Evolutionary conservation across 2,113 vertebrate species (phyloP).

Genomic region (Epinephelus moara): DNA sequence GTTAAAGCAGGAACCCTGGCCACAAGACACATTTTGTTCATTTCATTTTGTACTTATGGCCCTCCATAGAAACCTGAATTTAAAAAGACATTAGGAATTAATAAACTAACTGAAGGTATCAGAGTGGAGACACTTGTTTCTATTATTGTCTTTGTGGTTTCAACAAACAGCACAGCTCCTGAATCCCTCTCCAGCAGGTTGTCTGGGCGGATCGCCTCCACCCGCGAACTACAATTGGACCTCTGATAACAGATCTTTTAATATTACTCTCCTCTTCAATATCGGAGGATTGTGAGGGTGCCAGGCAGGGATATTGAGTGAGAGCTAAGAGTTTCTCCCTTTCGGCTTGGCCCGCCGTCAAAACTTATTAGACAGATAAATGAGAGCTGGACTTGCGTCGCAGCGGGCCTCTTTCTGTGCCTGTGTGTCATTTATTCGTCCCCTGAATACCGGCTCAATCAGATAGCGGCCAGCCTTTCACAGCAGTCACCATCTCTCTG

Average conservation of each 20-base stretch:
- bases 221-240: conserved; percentile 23
- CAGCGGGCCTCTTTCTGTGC: conserved; percentile 40
- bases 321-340: conserved; percentile 57
- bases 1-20: too few relatives aligned
- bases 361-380: conserved; percentile 77
- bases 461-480: conserved; percentile 63
- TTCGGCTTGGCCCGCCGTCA: conserved; percentile 45
- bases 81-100: not conserved
- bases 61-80: not conserved
- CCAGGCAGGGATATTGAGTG: conserved; percentile 63
- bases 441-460: conserved; percentile 64
- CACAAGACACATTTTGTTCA: too few relatives aligned
- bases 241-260: conserved; percentile 77
- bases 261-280: conserved; percentile 60
- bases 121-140: conserved; percentile 1
- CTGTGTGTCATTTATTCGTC: conserved; percentile 57
- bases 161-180: conserved; percentile 11
- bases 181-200: conserved; percentile 26
- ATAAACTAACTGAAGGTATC: not conserved
- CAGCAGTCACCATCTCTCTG: conserved; percentile 36
- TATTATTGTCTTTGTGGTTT: not conserved
- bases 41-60: too few relatives aligned
- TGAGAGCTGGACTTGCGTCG: conserved; percentile 53
- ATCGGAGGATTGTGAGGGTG: conserved; percentile 55
- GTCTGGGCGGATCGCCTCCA: conserved; percentile 20